Evolutionary conservation across 2,113 vertebrate genomes (phyloP).

Genomic region (Pagrus major): DNA sequence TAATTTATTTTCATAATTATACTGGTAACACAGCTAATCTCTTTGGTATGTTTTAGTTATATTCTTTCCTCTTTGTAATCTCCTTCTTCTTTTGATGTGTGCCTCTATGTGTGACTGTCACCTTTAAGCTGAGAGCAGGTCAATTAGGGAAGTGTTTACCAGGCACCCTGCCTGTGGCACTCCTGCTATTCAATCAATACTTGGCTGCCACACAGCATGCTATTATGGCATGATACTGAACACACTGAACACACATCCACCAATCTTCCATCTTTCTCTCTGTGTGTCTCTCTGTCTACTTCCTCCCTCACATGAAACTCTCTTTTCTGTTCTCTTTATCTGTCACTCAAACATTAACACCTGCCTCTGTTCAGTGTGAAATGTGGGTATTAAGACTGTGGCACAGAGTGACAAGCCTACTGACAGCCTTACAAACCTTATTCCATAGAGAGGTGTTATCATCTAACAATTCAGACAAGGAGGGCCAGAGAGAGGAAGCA

Average conservation of each 20-base stretch:
- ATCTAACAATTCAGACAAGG: constrained; percentile 22
- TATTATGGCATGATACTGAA: constrained; percentile 52
- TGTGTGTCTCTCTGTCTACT: background rate
- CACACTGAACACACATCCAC: constrained; percentile 29
- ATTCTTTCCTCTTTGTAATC: background rate
- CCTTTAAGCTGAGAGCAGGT: constrained; percentile 47
- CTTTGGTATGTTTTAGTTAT: background rate
- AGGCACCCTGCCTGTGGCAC: constrained; percentile 64
- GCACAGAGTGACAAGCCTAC: constrained; percentile 40
- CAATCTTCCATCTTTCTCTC: constrained; percentile 19
- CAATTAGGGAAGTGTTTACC: constrained; percentile 72
- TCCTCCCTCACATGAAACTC: constrained; percentile 1
- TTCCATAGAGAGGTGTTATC: constrained; percentile 27
- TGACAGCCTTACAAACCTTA: constrained; percentile 62
- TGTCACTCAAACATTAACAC: constrained; percentile 26
- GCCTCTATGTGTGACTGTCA: constrained; percentile 21
- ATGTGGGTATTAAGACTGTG: constrained; percentile 27
- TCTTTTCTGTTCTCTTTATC: background rate
- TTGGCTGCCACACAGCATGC: constrained; percentile 52
- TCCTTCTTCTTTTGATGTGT: background rate
- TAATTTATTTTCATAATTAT: constrained; percentile 1
- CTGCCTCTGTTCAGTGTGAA: constrained; percentile 4
- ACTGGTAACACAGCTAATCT: background rate
- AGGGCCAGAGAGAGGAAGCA: background rate
- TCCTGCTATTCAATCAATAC: constrained; percentile 69